Conservation (phyloP, 1,140 invertebrate species). For the Gonatopus flavifemur region DNA sequence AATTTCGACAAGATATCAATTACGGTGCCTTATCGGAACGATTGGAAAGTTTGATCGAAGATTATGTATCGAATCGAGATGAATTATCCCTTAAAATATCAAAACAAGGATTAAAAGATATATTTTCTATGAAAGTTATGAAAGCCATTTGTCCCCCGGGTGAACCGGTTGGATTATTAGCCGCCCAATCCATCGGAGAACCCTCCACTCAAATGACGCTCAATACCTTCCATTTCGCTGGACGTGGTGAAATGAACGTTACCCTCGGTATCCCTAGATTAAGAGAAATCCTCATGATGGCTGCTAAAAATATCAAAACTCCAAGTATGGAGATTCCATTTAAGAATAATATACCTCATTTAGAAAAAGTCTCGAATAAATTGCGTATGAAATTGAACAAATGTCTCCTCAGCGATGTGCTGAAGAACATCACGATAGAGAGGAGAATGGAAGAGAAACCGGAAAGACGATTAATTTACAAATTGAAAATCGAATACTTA, state of each 20-base stretch:
- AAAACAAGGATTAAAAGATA: constrained; percentile 64
- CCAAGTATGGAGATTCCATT: constrained; percentile 96
- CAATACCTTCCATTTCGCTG: constrained; percentile 99
- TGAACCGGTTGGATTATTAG: constrained; percentile 94
- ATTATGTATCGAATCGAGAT: constrained; percentile 61
- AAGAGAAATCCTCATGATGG: constrained; percentile 96
- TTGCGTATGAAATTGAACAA: constrained; percentile 72
- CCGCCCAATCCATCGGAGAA: constrained; percentile 96
- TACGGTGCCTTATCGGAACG: constrained; percentile 84
- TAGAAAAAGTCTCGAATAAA: constrained; percentile 67
- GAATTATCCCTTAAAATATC: constrained; percentile 38
- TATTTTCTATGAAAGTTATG: constrained; percentile 78
- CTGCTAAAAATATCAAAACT: constrained; percentile 89
- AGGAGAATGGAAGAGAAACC: constrained; percentile 63
- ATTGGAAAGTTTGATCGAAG: constrained; percentile 69
- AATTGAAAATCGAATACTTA: constrained; percentile 72
- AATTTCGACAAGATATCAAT: constrained; percentile 71
- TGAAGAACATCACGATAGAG: constrained; percentile 72
- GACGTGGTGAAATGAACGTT: constrained; percentile 99
- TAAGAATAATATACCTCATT: constrained; percentile 52
- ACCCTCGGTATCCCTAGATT: constrained; percentile 96
- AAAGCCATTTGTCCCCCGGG: constrained; percentile 82
- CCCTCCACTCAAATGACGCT: constrained; percentile 99
- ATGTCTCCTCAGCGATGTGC: constrained; percentile 76
- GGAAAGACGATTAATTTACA: constrained; percentile 60